phyloP scores from a whole-genome alignment of 2,888 invertebrate species.

The Caenorhabditis imperialis region DNA sequence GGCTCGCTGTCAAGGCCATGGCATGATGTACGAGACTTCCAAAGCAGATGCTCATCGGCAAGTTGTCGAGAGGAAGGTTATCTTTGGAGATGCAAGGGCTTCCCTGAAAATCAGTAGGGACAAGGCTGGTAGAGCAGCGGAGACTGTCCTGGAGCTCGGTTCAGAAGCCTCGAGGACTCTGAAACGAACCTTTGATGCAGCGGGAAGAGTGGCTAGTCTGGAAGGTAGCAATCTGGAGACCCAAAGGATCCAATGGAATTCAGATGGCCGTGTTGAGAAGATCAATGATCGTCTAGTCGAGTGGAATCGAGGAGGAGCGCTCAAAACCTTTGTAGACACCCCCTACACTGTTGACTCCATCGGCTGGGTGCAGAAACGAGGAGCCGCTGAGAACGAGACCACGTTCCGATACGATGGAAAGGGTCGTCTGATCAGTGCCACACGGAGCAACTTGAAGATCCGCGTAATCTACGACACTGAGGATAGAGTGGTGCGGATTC shows the following conservation, averaged over 20 bases:
- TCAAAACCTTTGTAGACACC: constrained; percentile 44
- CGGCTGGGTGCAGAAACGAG: constrained; percentile 32
- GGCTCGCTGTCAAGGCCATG: constrained; percentile 52
- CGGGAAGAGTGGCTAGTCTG: constrained; percentile 41
- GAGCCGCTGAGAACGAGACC: constrained; percentile 7
- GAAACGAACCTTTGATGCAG: constrained; percentile 36
- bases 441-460: not conserved
- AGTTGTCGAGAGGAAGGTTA: constrained; percentile 36
- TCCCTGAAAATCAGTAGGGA: constrained; percentile 47
- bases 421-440: constrained; percentile 42
- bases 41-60: constrained; percentile 28
- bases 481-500: constrained; percentile 32
- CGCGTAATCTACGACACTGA: constrained; percentile 28
- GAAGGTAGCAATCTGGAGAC: constrained; percentile 22
- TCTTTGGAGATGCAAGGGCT: constrained; percentile 43
- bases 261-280: constrained; percentile 49
- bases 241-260: constrained; percentile 45
- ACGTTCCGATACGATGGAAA: constrained; percentile 54
- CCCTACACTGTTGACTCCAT: constrained; percentile 44
- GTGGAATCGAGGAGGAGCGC: constrained; percentile 58
- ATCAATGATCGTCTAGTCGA: constrained; percentile 57
- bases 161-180: constrained; percentile 12
- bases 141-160: constrained; percentile 28
- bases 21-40: constrained; percentile 46
- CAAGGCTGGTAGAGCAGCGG: constrained; percentile 42